Base-by-base conservation (phyloP, 2,888 invertebrate species). In the Drosophila paranaensis region DNA sequence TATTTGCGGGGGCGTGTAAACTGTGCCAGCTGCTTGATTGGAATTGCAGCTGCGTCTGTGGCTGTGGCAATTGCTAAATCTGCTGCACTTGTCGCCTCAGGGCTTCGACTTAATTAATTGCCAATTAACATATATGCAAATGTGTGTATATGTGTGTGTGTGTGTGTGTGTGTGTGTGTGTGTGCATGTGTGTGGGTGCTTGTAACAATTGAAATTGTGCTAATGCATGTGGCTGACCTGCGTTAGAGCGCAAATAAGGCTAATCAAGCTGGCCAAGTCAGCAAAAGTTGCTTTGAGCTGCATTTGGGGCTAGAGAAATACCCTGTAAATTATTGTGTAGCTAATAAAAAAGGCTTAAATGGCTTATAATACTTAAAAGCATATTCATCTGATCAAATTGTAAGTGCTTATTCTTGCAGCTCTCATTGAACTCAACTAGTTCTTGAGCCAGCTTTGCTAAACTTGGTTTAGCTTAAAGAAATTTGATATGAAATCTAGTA, bases 91-190 rank as follows among this genome's bases (percentile, higher is more conserved):
- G 80, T 73, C 71, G 69, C 63, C 64, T 68, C 54, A 53, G 60
- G 35, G 55, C 70, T 58, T 72, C 68, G 74, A 77, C 60, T 76
- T 69, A 88, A 89, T 86, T 89, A 89, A 89, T 71, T 58, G 48
- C 82, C 71, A 80, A 86, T 85, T 86, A 89, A 69, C 89, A 89
- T 89, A 80, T 71, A 55, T 67, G 57, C 14, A 25, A n/a, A 30
- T 51, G 11, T 27, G 20, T 45, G 53, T 35, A 8, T 20, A 9
- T 25, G 51, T 39, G 46, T 14, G 43, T 51, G 43, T 51, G 11
- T 33, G 20, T 45, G 53, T 35, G 13, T 20, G 14, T 25, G 55
- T 39, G 46, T 14, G 43, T 39, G 27, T 27, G 27, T 33, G 61
- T 25, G 54, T 13, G 39, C 45, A 16, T 20, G 42, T 8, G n/a